These are phyloP conservation scores for Bhutanitis thaidina DNA, from an alignment of 2,888 invertebrate species.

Conservation along the genomic window DNA sequence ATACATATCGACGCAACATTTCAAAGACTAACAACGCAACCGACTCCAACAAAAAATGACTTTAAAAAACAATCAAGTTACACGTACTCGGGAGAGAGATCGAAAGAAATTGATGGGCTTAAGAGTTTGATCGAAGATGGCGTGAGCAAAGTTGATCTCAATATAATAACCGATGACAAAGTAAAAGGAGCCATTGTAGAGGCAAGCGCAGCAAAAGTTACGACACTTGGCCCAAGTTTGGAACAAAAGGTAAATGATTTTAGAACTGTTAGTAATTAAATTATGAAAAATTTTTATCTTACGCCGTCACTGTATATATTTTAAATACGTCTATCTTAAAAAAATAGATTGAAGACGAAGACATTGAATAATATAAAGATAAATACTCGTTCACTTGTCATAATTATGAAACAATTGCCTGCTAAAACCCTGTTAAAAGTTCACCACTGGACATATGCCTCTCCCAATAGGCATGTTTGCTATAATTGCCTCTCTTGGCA, in stretches of 20 bases:
- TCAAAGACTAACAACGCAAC: slow-evolving; percentile 42
- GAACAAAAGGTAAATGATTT: slow-evolving; percentile 79
- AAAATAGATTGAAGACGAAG: too few species aligned
- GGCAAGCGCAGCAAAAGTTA: slow-evolving; percentile 48
- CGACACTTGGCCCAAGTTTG: slow-evolving; percentile 82
- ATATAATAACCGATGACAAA: slow-evolving; percentile 60
- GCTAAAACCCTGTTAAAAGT: too few species aligned
- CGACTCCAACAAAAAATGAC: slow-evolving; percentile 23
- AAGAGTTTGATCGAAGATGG: slow-evolving; percentile 70
- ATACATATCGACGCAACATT: slow-evolving; percentile 51
- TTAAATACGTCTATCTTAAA: too few species aligned
- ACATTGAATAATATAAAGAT: too few species aligned
- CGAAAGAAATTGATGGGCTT: slow-evolving; percentile 62
- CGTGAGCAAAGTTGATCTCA: slow-evolving; percentile 62
- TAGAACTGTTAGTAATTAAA: too few species aligned
- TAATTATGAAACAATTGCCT: too few species aligned
- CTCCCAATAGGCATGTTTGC: too few species aligned
- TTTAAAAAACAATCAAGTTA: slow-evolving; percentile 42
- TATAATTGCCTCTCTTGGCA: too few species aligned
- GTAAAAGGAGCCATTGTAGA: slow-evolving; percentile 38
- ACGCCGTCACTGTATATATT: too few species aligned
- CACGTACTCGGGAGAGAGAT: slow-evolving; percentile 59
- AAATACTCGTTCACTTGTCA: too few species aligned
- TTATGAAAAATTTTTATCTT: too few species aligned
- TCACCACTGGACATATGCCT: too few species aligned